phyloP scores from a whole-genome alignment of 2,888 invertebrate species.

The Thereva unica region DNA sequence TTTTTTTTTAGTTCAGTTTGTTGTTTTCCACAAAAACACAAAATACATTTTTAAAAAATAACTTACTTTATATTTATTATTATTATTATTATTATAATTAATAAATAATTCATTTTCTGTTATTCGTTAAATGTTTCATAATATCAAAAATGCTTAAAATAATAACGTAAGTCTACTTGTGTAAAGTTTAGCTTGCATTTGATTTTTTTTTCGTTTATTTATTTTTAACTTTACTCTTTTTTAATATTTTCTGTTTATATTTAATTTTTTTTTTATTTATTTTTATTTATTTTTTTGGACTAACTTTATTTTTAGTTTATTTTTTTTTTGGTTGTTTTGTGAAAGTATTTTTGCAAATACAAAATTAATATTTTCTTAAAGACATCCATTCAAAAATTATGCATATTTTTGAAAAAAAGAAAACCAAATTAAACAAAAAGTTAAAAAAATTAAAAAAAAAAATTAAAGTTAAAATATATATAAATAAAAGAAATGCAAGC shows the following conservation, averaged over 20 bases:
- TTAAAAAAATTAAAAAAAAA: conserved; percentile 24
- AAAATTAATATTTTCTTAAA: conserved; percentile 19
- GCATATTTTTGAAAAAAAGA: conserved; percentile 1
- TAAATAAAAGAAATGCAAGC: conserved; percentile 19
- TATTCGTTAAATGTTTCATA: conserved; percentile 34
- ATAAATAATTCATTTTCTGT: conserved; percentile 11
- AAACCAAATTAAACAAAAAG: conserved; percentile 8
- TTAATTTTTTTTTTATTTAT: conserved; percentile 16
- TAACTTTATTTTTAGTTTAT: conserved; percentile 17
- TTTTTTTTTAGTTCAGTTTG: background rate
- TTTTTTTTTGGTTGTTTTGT: conserved; percentile 24
- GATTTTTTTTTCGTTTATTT: conserved; percentile 21
- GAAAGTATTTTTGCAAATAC: background rate
- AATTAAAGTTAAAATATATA: background rate
- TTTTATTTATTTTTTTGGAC: conserved; percentile 8
- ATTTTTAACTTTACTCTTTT: conserved; percentile 17
- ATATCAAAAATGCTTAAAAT: conserved; percentile 14
- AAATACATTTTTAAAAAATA: conserved; percentile 2
- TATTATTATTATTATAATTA: conserved; percentile 14
- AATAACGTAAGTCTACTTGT: conserved; percentile 15
- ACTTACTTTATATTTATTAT: conserved; percentile 5
- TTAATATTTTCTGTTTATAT: conserved; percentile 17
- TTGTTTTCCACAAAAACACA: conserved; percentile 4
- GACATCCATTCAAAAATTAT: conserved; percentile 22
- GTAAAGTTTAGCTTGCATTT: conserved; percentile 39